Evolutionary conservation across 1,140 invertebrate genomes (phyloP).

Genomic region (Cyclargus thomasi): DNA sequence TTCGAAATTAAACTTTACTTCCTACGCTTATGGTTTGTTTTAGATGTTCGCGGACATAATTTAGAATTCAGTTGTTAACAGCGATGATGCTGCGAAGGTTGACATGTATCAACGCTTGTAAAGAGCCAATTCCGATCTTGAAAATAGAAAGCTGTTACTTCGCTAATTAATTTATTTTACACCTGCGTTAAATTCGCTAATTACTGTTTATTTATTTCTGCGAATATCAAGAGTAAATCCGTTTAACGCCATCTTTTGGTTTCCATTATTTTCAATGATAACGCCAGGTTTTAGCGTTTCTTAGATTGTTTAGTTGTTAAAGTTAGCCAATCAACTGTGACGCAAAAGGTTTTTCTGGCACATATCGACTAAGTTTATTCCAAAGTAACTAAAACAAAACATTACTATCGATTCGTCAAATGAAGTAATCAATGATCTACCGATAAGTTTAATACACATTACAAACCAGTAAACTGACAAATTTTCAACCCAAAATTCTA

Average conservation of each 20-base stretch:
- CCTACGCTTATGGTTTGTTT: constrained; percentile 24
- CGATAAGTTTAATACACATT: no score
- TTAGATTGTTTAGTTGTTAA: no score
- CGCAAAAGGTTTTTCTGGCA: no score
- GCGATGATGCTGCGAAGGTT: constrained; percentile 54
- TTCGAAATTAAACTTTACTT: constrained; percentile 47
- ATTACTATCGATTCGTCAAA: no score
- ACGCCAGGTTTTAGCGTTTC: no score
- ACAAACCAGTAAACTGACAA: no score
- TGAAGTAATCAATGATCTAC: no score
- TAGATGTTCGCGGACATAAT: constrained; percentile 20
- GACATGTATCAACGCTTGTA: constrained; percentile 47
- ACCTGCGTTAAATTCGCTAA: neutral
- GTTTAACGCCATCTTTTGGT: neutral
- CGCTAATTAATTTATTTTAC: constrained; percentile 22
- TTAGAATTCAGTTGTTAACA: constrained; percentile 46
- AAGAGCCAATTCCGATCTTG: constrained; percentile 35
- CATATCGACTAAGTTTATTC: no score
- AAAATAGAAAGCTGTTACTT: constrained; percentile 13
- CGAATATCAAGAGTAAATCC: neutral
- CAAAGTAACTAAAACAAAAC: no score
- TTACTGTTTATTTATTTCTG: neutral
- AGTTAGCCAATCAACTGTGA: no score
- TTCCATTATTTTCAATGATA: no score
- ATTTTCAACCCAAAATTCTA: no score